Conservation (phyloP, 1,140 invertebrate species). For the Neodiprion pinetum region DNA sequence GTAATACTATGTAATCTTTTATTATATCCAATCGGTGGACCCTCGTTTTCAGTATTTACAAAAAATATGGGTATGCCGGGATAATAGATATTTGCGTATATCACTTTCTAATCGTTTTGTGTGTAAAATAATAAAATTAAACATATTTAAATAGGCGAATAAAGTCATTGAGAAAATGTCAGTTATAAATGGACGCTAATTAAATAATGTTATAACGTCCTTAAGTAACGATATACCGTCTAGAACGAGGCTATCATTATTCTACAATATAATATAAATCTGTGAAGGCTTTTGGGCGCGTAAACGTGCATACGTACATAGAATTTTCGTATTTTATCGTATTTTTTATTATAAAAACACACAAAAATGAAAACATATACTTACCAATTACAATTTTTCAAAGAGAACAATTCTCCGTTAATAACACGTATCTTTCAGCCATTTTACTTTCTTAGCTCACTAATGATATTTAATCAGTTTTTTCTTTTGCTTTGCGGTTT, state of each 20-base stretch:
- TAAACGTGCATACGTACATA: conserved; percentile 13
- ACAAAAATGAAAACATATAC: background rate
- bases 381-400: background rate
- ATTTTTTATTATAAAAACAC: background rate
- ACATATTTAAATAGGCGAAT: background rate
- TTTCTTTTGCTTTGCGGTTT: background rate
- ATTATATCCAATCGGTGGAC: background rate
- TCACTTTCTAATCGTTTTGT: background rate
- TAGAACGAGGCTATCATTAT: background rate
- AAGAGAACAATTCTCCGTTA: background rate
- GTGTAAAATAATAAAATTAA: background rate
- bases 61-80: too few relatives aligned
- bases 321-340: conserved; percentile 13
- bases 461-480: background rate
- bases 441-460: background rate
- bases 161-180: background rate
- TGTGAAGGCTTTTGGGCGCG: conserved; percentile 17
- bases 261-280: conserved; percentile 18
- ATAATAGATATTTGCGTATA: background rate
- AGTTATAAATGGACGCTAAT: background rate
- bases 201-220: background rate
- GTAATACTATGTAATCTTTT: background rate
- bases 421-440: background rate
- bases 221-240: background rate
- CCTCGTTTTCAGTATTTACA: too few relatives aligned